Evolutionary conservation across 2,797 vertebrate species (phyloP).

Genomic region (Urosaurus nigricauda): DNA sequence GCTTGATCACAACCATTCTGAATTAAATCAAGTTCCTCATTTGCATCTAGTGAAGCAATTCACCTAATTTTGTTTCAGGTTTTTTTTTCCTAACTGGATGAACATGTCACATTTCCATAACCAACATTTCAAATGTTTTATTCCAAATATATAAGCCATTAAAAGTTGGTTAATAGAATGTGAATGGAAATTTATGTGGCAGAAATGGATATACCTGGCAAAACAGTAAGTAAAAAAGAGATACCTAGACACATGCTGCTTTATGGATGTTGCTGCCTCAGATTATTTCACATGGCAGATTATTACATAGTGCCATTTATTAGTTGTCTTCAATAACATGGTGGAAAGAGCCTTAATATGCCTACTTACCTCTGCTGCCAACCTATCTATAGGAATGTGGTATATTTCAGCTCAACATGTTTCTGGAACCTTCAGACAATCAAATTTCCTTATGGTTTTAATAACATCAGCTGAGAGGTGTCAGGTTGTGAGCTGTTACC

Average conservation of each 20-base stretch:
- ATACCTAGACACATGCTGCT: not conserved
- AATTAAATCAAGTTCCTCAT: constrained; percentile 13
- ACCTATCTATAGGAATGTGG: not conserved
- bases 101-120: not conserved
- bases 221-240: not conserved
- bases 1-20: not conserved
- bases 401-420: not conserved
- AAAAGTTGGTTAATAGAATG: not conserved
- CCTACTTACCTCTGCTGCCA: not conserved
- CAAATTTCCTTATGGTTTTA: not conserved
- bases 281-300: not conserved
- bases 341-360: not conserved
- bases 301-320: not conserved
- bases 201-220: not conserved
- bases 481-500: not conserved
- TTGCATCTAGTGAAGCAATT: constrained; percentile 5
- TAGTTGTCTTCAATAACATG: not conserved
- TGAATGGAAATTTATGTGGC: not conserved
- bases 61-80: accelerated
- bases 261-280: not conserved
- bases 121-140: not conserved
- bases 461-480: not conserved
- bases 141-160: not conserved
- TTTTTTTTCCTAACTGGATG: not conserved
- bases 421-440: not conserved